These are phyloP conservation scores for Saccostrea cuccullata DNA, from an alignment of 1,140 invertebrate genomes.

Conservation along the genomic window DNA sequence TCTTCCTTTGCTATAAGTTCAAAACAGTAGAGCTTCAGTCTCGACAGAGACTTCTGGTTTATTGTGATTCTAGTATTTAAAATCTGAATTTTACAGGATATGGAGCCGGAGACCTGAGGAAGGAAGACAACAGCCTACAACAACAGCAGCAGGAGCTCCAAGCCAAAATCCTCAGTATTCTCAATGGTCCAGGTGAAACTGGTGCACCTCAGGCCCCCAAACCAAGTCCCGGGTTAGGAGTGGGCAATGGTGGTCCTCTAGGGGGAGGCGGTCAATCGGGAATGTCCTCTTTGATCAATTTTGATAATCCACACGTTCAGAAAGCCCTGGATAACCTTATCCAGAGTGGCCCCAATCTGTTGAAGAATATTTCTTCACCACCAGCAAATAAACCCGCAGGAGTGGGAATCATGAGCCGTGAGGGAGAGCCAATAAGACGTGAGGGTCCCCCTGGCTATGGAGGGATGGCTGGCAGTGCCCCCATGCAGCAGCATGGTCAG, in stretches of 20 bases:
- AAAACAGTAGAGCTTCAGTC: too few species aligned
- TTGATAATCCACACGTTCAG: conserved; percentile 79
- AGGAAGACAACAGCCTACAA: conserved; percentile 54
- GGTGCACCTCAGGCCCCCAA: conserved; percentile 52
- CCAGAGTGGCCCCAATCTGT: conserved; percentile 73
- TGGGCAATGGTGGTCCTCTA: conserved; percentile 38
- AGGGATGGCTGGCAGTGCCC: conserved; percentile 6
- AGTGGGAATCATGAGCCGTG: conserved; percentile 46
- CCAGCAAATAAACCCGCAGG: conserved; percentile 38
- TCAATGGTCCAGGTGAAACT: conserved; percentile 61
- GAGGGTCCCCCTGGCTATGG: conserved; percentile 10
- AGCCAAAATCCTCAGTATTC: conserved; percentile 89
- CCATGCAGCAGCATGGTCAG: conserved; percentile 26
- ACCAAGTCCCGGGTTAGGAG: background rate
- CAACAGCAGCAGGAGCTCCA: conserved; percentile 86
- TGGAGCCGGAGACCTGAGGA: conserved; percentile 29
- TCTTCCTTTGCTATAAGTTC: too few species aligned
- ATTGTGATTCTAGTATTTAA: background rate
- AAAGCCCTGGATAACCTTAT: conserved; percentile 79
- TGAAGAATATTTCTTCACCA: conserved; percentile 66
- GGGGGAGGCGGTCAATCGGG: conserved; percentile 29
- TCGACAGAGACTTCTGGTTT: too few species aligned
- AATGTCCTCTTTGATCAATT: conserved; percentile 73
- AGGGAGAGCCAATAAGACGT: conserved; percentile 41
- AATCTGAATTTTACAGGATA: background rate